These are phyloP conservation scores for Sebastes miniatus DNA, from an alignment of 2,797 vertebrate genomes.

Conservation along the genomic window DNA sequence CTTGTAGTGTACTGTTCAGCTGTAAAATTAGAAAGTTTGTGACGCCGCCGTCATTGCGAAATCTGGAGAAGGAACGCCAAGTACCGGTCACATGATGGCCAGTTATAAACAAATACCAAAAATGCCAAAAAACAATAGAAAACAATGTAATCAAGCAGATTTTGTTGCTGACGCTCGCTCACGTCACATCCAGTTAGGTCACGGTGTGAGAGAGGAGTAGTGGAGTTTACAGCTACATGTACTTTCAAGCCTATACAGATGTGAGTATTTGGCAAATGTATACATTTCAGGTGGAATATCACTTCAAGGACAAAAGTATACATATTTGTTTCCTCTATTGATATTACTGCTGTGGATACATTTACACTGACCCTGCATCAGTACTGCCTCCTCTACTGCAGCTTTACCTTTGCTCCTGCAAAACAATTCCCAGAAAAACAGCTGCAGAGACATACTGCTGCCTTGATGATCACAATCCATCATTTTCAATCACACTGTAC, in stretches of 20 bases:
- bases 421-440: not conserved
- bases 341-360: not conserved
- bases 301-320: not conserved
- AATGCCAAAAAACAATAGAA: too few species aligned
- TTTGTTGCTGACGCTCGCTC: not conserved
- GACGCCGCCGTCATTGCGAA: too few species aligned
- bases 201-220: too few species aligned
- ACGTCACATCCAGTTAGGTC: not conserved
- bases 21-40: too few species aligned
- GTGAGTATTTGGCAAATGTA: not conserved
- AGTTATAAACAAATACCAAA: too few species aligned
- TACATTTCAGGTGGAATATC: not conserved
- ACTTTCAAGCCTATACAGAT: not conserved
- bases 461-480: not conserved
- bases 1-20: too few species aligned
- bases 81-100: too few species aligned
- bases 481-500: not conserved
- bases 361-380: not conserved
- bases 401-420: not conserved
- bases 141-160: too few species aligned
- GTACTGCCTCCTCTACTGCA: not conserved
- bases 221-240: not conserved
- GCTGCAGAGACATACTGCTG: not conserved
- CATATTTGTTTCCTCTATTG: not conserved
- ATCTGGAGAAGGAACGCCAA: too few species aligned